Base-by-base conservation (phyloP, 2,888 invertebrate genomes). In the Dyspetes luteomarginatus region DNA sequence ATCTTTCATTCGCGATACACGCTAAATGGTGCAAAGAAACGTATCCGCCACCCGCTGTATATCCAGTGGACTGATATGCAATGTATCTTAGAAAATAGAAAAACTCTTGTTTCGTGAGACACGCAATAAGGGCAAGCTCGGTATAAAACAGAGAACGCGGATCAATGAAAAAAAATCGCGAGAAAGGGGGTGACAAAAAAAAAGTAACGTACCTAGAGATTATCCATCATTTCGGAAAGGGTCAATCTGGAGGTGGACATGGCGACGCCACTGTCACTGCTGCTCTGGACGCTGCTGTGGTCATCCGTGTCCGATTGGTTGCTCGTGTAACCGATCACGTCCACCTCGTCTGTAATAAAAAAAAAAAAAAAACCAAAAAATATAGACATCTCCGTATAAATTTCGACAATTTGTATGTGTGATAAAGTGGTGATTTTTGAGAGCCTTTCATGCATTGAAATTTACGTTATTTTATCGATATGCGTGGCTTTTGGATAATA, bases 261-360 rank as follows among this genome's bases (percentile, higher is more conserved):
- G 89, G 94, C 94, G 91, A 95, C 95, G 87, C 96, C 96, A 89
- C 96, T 96, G 93, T 95, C 95, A 90, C 95, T 95, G 88, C 94
- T 95, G 92, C 96, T 96, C 92, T 95, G 95, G 75, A 95, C 95
- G 84, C 96, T 96, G 92, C 95, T 95, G 90, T 96, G 95, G 92
- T 97, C 97, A 93, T 97, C 97, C 86, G 96, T 95, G 92, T 96
- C 96, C 92, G 95, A 96, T 92, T 96, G 96, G 93, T 96, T 96
- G 92, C 96, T 96, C 91, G 96, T 96, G 93, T 97, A 97, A 76
- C 97, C 97, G 89, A 96, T 95, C 90, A 97, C 96, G 93, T 97
- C 97, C 89, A 97, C 96, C 92, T 97, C 97, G 93, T 97, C 96
- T 97, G 94, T 24, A 94, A 86, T 19, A 80, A 60, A 50, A 81